These are phyloP conservation scores for Plecturocebus donacophilus DNA, from an alignment of 2,113 vertebrate genomes.

Conservation along the genomic window DNA sequence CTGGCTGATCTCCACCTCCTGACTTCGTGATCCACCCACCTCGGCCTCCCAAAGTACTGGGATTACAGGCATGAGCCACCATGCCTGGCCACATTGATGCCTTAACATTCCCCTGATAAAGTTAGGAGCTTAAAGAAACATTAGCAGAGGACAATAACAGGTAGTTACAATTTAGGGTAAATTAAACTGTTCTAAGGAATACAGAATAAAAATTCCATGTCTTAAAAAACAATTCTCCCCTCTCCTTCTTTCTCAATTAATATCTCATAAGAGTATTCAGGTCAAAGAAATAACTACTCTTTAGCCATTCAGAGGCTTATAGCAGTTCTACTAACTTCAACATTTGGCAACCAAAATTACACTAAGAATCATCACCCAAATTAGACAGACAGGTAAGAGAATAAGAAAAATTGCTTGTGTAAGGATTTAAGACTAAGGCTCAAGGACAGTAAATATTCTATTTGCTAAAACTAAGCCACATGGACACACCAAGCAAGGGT, in stretches of 20 bases:
- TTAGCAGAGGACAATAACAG: background rate
- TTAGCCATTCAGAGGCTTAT: background rate
- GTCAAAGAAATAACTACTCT: background rate
- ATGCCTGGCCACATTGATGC: accelerated
- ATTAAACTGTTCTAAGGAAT: background rate
- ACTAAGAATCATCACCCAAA: background rate
- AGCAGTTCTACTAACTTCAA: background rate
- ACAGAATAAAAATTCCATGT: background rate
- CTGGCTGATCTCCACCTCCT: too few relatives aligned
- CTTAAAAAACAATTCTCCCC: background rate
- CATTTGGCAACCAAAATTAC: background rate
- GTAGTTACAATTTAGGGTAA: background rate
- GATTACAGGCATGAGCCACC: too few relatives aligned
- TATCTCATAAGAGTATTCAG: background rate
- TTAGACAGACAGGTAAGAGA: background rate
- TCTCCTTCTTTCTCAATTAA: background rate
- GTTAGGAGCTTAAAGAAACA: background rate
- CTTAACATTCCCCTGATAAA: background rate
- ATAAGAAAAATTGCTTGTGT: background rate
- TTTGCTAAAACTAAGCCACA: background rate
- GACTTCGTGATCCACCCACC: too few relatives aligned
- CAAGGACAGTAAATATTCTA: background rate
- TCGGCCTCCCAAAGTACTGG: too few relatives aligned
- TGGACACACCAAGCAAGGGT: background rate
- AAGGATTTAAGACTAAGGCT: background rate